Conservation (phyloP, 2,797 vertebrate genomes). For the Meriones psammophilus region DNA sequence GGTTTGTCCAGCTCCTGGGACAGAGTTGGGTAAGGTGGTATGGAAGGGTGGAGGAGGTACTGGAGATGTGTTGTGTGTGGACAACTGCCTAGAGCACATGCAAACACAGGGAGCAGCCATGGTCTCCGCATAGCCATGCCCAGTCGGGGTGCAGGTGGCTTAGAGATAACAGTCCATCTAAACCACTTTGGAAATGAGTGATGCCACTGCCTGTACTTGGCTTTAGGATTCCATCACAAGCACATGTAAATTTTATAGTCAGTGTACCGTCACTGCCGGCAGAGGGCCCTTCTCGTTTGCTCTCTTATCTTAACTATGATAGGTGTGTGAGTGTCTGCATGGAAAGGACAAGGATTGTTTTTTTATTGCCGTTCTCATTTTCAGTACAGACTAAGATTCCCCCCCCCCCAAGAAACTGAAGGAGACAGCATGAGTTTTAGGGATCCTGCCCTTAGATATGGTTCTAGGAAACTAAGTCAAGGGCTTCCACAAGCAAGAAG, state of each 20-base stretch:
- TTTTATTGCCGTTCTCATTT: not conserved
- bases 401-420: not conserved
- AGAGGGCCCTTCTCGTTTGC: not conserved
- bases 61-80: not conserved
- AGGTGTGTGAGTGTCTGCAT: not conserved
- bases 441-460: not conserved
- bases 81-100: not conserved
- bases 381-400: not conserved
- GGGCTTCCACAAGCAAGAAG: not conserved
- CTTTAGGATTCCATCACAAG: not conserved
- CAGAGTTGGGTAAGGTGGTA: not conserved
- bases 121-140: not conserved
- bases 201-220: not conserved
- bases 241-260: not conserved
- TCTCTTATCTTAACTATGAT: not conserved
- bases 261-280: not conserved
- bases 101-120: too few species aligned
- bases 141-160: not conserved
- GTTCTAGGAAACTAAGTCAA: not conserved
- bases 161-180: not conserved
- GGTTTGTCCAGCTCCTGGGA: slow-evolving; percentile 87
- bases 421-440: not conserved
- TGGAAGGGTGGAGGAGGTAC: not conserved
- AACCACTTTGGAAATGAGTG: not conserved
- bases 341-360: not conserved